Evolutionary conservation across 2,888 invertebrate genomes (phyloP), one percentile per base, ranked within the genome.

Genomic region (Thecophora atra): DNA sequence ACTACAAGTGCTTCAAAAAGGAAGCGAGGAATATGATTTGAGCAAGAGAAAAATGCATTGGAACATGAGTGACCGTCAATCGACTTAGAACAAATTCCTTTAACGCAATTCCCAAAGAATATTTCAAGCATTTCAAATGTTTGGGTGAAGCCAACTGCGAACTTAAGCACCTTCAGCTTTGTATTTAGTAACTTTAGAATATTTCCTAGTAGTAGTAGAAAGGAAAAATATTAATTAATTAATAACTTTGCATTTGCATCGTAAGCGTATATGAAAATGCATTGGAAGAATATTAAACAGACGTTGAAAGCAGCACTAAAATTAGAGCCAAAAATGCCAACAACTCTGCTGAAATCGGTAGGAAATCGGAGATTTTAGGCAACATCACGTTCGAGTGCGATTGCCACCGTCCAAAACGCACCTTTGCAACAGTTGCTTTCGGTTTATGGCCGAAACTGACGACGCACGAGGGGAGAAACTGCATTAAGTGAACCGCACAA

Each of bases 41-140:
- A 30, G 30, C 63, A 52, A 17, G 47, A 65, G 17, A n/a, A 19
- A 21, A n/a, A 3, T 21, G 5, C 54, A 11, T 21, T 15, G 60
- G 69, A 60, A 28, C 62, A 69, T 69, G 69, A 47, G 69, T 60
- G 60, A n/a, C 62, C 60, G 30, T 8, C 47, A 47, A 11, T n/a
- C n/a, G 47, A 17, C 15, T 47, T 47, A 4, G 47, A 47, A 47
- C 11, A 47, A 5, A 47, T 11, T 47, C 13, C 4, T n/a, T 3
- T 47, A 17, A 47, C 13, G 17, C 47, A 47, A 47, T 47, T 47
- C 47, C 17, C 15, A 37, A 37, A 37, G 6, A 37, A 37, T 37
- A 37, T 11, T 37, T 37, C 7, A 37, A 1, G 37, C 37, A 37
- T 37, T 37, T 1, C 37, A 37, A 8, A 11, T 8, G 7, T 37